Conservation (phyloP, 2,797 vertebrate genomes). For the Trachurus trachurus region DNA sequence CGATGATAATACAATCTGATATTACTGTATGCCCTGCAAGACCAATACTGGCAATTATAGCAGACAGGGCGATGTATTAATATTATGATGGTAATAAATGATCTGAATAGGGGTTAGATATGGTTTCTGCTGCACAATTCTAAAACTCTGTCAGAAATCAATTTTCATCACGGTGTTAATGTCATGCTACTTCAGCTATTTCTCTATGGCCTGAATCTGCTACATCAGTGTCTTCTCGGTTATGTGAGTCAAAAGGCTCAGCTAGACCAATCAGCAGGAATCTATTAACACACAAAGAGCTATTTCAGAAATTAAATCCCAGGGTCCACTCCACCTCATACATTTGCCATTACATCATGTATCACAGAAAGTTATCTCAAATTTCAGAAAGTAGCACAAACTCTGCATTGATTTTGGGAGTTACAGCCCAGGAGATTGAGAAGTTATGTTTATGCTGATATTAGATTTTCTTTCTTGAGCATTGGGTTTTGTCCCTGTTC, state of each 20-base stretch:
- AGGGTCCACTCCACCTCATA: not conserved
- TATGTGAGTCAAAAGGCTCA: slow-evolving; percentile 43
- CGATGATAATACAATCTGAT: slow-evolving; percentile 22
- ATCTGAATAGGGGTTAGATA: slow-evolving; percentile 39
- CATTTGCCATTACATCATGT: not conserved
- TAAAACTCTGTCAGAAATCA: slow-evolving; percentile 42
- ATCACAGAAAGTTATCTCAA: not conserved
- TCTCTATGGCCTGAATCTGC: slow-evolving; percentile 7
- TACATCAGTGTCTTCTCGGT: slow-evolving; percentile 14
- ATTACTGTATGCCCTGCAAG: slow-evolving; percentile 7
- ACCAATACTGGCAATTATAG: slow-evolving; percentile 12
- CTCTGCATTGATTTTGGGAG: not conserved
- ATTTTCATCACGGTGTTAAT: slow-evolving; percentile 47
- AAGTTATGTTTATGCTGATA: slow-evolving; percentile 15
- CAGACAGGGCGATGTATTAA: slow-evolving; percentile 24
- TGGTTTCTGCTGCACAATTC: slow-evolving; percentile 32
- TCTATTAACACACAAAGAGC: slow-evolving; percentile 18
- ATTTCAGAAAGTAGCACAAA: not conserved
- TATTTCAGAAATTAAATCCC: slow-evolving; percentile 20
- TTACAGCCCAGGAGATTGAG: not conserved
- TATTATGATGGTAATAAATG: slow-evolving; percentile 44
- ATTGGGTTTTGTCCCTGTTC: slow-evolving; percentile 22
- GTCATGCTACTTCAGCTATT: slow-evolving; percentile 51
- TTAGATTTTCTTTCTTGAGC: slow-evolving; percentile 9
- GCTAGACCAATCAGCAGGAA: slow-evolving; percentile 22